Evolutionary conservation across 2,797 vertebrate species (phyloP).

Genomic region (Macrochelys suwanniensis): DNA sequence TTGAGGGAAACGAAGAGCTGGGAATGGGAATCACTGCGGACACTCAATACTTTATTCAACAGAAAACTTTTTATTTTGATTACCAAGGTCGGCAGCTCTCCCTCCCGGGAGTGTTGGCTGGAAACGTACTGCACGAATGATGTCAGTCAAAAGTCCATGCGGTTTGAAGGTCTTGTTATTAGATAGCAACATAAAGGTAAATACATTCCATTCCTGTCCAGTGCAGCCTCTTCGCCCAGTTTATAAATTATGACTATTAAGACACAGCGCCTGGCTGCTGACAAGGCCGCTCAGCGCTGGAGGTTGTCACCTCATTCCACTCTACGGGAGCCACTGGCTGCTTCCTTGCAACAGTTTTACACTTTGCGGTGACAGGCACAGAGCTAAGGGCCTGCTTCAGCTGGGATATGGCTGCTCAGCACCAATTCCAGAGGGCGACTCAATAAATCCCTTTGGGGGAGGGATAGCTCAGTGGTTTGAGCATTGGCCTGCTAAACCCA

Average conservation of each 20-base stretch:
- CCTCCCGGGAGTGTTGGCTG: neutral
- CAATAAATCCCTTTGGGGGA: neutral
- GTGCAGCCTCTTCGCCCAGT: neutral
- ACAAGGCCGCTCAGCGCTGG: neutral
- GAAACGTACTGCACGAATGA: neutral
- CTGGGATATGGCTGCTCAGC: neutral
- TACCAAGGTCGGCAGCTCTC: neutral
- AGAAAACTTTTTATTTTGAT: neutral
- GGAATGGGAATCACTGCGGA: neutral
- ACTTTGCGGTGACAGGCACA: no score
- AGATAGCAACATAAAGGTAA: neutral
- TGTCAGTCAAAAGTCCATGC: neutral
- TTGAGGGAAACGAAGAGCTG: neutral
- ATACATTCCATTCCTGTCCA: neutral
- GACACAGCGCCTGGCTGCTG: neutral
- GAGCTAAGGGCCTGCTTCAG: neutral
- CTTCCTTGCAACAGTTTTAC: neutral
- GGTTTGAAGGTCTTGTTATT: neutral
- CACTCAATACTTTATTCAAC: neutral
- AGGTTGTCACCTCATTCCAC: neutral
- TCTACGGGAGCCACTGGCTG: no score
- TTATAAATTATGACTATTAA: neutral
- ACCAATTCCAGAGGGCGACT: neutral
- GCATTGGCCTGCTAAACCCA: no score
- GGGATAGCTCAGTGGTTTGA: no score